Evolutionary conservation across 2,797 vertebrate genomes (phyloP).

Genomic region (Clarias laeviceps): DNA sequence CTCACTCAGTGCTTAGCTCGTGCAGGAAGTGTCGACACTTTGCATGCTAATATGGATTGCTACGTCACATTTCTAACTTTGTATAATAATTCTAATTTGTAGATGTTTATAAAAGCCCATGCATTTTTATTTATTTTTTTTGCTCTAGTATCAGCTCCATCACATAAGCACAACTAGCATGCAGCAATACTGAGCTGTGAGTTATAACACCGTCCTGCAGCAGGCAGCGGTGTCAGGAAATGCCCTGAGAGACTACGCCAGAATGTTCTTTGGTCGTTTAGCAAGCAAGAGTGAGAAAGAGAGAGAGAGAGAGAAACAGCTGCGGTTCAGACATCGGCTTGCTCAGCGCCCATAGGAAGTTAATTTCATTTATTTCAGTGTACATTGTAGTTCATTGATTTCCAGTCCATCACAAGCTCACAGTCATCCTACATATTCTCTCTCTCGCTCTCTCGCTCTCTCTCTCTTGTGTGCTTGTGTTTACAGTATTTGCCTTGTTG

Average conservation of each 20-base stretch:
- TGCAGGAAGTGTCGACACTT: background rate
- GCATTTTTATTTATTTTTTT: background rate
- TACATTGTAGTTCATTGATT: background rate
- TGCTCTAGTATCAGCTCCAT: background rate
- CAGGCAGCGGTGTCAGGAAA: background rate
- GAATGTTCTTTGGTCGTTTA: background rate
- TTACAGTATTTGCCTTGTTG: constrained; percentile 59
- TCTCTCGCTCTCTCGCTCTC: background rate
- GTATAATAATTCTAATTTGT: too few relatives aligned
- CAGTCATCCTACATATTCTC: background rate
- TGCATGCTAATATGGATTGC: background rate
- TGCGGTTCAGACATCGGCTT: background rate
- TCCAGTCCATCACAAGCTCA: background rate
- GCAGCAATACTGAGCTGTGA: background rate
- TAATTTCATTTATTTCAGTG: constrained; percentile 2
- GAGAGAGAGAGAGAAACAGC: background rate
- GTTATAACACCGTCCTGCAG: background rate
- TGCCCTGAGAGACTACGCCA: background rate
- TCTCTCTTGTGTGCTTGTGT: background rate
- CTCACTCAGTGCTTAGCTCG: background rate
- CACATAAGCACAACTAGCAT: background rate
- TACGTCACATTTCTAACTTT: background rate
- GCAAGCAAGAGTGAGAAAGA: background rate
- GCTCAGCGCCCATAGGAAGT: background rate
- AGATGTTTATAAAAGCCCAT: background rate